Evolutionary conservation across 1,140 invertebrate species (phyloP), one percentile per base, ranked within the genome.

Genomic region (Papilio polyxenes): DNA sequence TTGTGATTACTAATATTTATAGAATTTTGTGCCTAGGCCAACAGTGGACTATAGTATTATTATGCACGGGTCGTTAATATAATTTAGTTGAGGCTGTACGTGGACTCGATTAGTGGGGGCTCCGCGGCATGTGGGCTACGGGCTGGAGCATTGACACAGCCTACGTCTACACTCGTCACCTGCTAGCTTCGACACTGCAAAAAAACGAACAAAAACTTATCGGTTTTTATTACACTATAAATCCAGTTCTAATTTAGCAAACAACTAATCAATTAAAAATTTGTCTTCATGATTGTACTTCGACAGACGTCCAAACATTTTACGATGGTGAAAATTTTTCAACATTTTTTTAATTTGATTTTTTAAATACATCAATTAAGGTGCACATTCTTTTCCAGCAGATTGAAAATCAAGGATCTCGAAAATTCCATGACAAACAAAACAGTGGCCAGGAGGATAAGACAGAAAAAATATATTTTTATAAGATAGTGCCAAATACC

Each of bases 111-210:
- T 93, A 92, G 90, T 87, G 87, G 89, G 89, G 91, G 90, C 92
- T 93, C 88, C 88, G 82, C 89, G 91, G 90, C 93, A 93, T 93
- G 92, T 94, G 93, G 92, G 92, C 90, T 92, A 92, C 85, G 86
- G 89, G 89, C 90, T 93, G 91, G 92, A 94, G 91, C 93, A 91
- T 92, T 94, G 93, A 94, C 93, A 93, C 93, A 92, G 90, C 92
- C 92, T 91, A 93, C 93, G 86, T 90, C 86, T 87, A 81, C 76
- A 84, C 85, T 93, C 90, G 93, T 94, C 93, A 94, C 92, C 92
- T 93, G 92, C 92, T 90, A 84, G 85, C 83, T 15, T 69, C 78
- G 62, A 72, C 23, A 59, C 48, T 85, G 82, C 87, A 90, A 93
- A 90, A 94, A 89, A 90, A 82, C 82, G 23, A 6, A 72, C 65